Evolutionary conservation across 1,140 invertebrate species (phyloP), one percentile per base, ranked within the genome.

Genomic region (Harpegnathos saltator): DNA sequence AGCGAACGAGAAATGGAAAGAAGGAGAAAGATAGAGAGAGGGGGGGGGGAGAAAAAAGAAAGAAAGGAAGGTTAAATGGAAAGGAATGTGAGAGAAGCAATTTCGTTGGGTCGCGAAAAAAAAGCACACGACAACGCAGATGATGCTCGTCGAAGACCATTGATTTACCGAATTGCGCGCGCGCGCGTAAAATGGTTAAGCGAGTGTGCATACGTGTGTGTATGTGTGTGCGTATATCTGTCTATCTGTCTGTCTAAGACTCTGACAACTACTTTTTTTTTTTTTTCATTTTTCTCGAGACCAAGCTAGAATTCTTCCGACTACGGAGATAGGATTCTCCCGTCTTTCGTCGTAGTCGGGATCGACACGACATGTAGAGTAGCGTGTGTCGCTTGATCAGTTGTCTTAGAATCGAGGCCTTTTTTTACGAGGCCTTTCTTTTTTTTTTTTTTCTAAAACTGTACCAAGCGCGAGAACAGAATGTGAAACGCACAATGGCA

Each of bases 341-440:
- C 33, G 33, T 7, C 2, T 33, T 1, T 44, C 38, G 38, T 44
- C 38, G 9, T 11, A 44, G 33, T 33, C 33, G 33, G 3, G 38
- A 3, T 33, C 5, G 1, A 33, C 29, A 9, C 38, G 38, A 44
- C 38, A 0, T 9, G 38, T 44, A 44, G 38, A 44, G 7, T 44
- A 56, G 52, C 29, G 48, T 54, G 15, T 33, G n/a, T 48, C n/a
- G 33, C 65, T 80, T 65, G 65, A 44, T 0, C 59, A 33, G 38
- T 80, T 71, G 52, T 65, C 75, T 80, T 80, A 80, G 33, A 15
- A 71, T 9, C 17, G 52, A 58, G n/a, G 65, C 65, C 65, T 71
- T 80, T 17, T n/a, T 68, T n/a, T n/a, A n/a, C 22, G 38, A 3
- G 11, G 38, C 50, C n/a, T n/a, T n/a, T n/a, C n/a, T n/a, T n/a